These are phyloP conservation scores for Papilio machaon DNA, from an alignment of 1,140 invertebrate genomes.

Conservation along the genomic window DNA sequence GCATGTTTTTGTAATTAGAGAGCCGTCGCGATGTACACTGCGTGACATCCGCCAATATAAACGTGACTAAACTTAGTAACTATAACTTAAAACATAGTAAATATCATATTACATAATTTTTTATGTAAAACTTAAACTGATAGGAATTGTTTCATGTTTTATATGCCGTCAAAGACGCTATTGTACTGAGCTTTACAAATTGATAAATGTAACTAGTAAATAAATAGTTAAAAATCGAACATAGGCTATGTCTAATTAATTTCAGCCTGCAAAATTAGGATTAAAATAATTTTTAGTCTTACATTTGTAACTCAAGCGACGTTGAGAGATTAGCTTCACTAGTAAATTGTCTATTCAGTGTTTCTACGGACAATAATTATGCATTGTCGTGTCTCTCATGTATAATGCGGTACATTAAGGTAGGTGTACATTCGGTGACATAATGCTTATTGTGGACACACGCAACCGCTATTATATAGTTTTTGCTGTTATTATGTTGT, in stretches of 20 bases:
- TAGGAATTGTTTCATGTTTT: too few relatives aligned
- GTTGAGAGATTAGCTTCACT: background rate
- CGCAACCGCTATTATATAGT: conserved; percentile 22
- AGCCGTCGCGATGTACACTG: background rate
- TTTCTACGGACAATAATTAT: conserved; percentile 5
- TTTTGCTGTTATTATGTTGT: conserved; percentile 16
- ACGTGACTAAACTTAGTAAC: background rate
- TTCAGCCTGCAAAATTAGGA: too few relatives aligned
- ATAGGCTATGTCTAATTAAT: too few relatives aligned
- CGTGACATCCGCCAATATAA: background rate
- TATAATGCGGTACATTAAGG: background rate
- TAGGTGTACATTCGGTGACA: conserved; percentile 13
- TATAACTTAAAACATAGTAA: background rate
- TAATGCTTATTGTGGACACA: conserved; percentile 15
- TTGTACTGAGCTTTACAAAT: too few relatives aligned
- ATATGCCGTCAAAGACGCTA: too few relatives aligned
- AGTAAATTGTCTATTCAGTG: background rate
- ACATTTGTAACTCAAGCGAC: background rate
- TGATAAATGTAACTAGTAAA: too few relatives aligned
- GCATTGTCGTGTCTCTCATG: conserved; percentile 23
- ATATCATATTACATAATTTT: background rate
- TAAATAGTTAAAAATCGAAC: too few relatives aligned
- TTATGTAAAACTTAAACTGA: too few relatives aligned
- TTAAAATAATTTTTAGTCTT: too few relatives aligned
- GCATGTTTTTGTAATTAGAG: conserved; percentile 19